Base-by-base conservation (phyloP, 2,888 invertebrate genomes). In the Caenorhabditis sp. region DNA sequence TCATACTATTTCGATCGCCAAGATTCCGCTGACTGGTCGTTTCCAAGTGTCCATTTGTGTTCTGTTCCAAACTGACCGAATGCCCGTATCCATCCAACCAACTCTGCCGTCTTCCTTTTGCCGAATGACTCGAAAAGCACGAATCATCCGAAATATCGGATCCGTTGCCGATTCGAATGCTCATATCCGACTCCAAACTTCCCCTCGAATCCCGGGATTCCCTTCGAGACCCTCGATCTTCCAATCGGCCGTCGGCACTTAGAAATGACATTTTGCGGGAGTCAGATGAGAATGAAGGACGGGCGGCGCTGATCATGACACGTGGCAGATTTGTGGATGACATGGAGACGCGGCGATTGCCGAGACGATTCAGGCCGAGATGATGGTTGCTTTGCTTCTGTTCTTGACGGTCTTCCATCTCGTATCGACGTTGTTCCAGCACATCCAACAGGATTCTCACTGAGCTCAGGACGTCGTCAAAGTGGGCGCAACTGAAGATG, bases 221-320 rank as follows among this genome's bases (percentile, higher is more conserved):
- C 13, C 90, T 64, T 6, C 90, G 60, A 26, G 82, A 70, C 4
- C 90, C 74, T 35, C 86, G 80, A 68, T 90, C 90, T 62, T 90
- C 90, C n/a, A 90, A 69, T 13, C 90, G 83, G n/a, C 90, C 90
- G 62, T 91, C 90, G 0, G 90, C 90, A 1, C 89, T 89, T 26
- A 90, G 84, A 71, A 90, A 90, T 26, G 91, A 91, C 90, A 91
- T 90, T 68, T 90, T 90, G 24, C 80, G 37, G 4, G 86, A 86
- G 35, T 90, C 90, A 15, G 87, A 87, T 20, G 88, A 85, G 72
- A 90, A 87, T 11, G 89, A 90, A 0, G 90, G 90, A 50, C 90
- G 71, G 2, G 90, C 91, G 18, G 90, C 90, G 47, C 90, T 90
- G 65, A 90, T 90, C 86, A 90, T 87, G 9, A 90, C 88, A n/a